A percentile compares a stretch with the other conserved stretches of the same genome.
Conservation (phyloP, 2,797 vertebrate species). For the Diglossa cyanea region DNA sequence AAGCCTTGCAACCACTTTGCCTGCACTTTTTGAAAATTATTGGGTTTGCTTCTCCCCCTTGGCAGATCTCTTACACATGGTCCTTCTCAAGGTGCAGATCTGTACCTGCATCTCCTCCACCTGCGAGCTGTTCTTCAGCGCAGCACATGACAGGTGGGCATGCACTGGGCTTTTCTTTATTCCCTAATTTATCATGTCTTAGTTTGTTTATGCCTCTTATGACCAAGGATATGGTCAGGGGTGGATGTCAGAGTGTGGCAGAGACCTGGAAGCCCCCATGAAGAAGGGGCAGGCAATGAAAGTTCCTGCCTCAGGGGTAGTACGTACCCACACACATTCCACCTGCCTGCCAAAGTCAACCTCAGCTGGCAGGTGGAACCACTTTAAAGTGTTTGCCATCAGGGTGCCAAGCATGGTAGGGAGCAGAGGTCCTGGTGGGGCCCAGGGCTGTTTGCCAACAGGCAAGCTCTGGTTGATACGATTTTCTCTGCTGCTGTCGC, state of each 20-base stretch:
- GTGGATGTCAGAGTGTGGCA: neutral
- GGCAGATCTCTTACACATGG: neutral
- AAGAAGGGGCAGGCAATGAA: neutral
- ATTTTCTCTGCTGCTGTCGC: neutral
- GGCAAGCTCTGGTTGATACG: neutral
- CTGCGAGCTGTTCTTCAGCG: fast-evolving
- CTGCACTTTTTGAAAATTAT: neutral
- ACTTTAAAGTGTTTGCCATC: neutral
- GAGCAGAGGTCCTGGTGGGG: neutral
- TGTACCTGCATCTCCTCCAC: neutral
- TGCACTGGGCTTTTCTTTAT: neutral
- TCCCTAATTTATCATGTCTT: neutral
- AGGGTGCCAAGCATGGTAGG: neutral
- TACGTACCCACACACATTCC: neutral
- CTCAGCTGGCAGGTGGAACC: neutral
- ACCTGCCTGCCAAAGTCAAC: neutral
- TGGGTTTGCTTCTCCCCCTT: neutral
- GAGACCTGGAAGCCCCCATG: neutral
- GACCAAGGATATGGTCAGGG: neutral
- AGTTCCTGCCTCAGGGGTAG: neutral
- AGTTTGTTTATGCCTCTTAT: neutral
- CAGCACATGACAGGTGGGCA: neutral
- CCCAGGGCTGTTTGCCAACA: neutral
- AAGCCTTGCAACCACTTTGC: neutral
- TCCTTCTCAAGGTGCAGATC: neutral